Percentiles rank a stretch among this genome's conserved stretches.
Evolutionary conservation across 2,113 vertebrate species (phyloP).

Genomic region (Poeciliopsis occidentalis): DNA sequence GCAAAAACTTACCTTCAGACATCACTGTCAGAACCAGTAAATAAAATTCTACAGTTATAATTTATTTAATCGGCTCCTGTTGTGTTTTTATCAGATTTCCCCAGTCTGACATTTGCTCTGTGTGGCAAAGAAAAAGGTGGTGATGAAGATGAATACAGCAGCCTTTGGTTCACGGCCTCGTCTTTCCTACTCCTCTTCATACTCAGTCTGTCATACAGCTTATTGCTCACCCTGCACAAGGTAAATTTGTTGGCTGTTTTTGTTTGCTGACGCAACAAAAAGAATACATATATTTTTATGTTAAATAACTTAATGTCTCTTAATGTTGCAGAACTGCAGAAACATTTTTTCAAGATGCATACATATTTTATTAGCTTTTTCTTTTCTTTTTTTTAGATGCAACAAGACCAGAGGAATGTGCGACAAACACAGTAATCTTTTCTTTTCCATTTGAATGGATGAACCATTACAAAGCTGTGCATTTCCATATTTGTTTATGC

Average conservation of each 20-base stretch:
- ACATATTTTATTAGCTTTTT: not conserved
- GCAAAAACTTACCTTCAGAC: not conserved
- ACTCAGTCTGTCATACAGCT: constrained; percentile 26
- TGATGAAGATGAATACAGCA: constrained; percentile 44
- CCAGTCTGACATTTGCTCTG: not conserved
- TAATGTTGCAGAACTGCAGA: not conserved
- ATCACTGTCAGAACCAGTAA: not conserved
- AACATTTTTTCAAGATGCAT: not conserved
- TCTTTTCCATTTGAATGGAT: not conserved
- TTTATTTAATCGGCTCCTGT: constrained; percentile 5
- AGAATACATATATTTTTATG: not conserved
- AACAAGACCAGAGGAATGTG: not conserved
- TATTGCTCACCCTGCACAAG: constrained; percentile 43
- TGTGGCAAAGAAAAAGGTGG: not conserved
- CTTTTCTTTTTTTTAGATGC: not conserved
- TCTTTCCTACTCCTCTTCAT: constrained; percentile 49
- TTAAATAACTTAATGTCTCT: not conserved
- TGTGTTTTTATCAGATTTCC: not conserved
- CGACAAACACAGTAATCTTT: not conserved
- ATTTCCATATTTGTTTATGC: not conserved
- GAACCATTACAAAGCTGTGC: no score
- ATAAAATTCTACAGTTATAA: not conserved
- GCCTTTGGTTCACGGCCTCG: constrained; percentile 47
- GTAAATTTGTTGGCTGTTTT: constrained; percentile 22
- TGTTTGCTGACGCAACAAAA: not conserved